phyloP scores from a whole-genome alignment of 2,113 vertebrate species.

The Oreochromis tanganicae region DNA sequence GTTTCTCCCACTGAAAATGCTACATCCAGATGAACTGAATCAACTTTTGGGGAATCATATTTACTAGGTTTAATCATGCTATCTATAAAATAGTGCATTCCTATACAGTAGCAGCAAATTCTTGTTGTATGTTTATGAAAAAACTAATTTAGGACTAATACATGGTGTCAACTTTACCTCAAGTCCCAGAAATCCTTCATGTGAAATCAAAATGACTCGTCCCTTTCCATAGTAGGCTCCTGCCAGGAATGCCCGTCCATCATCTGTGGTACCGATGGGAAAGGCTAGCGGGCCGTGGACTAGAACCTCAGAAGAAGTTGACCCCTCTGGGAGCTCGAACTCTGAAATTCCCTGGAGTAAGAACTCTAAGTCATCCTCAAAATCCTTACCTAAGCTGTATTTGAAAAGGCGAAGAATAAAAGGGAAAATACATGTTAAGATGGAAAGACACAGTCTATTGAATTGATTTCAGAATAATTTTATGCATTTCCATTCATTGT shows the following conservation, averaged over 20 bases:
- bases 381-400: constrained; percentile 64
- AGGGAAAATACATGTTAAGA: neutral
- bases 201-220: constrained; percentile 62
- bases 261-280: constrained; percentile 54
- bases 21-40: no score
- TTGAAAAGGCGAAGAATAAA: neutral
- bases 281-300: constrained; percentile 72
- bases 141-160: neutral
- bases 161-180: constrained; percentile 11
- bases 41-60: neutral
- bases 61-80: neutral
- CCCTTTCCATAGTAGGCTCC: constrained; percentile 74
- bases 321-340: constrained; percentile 45
- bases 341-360: constrained; percentile 64
- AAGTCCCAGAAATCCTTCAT: constrained; percentile 54
- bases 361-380: constrained; percentile 67
- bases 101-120: neutral
- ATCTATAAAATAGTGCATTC: fast-evolving
- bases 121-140: neutral
- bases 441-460: neutral
- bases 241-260: constrained; percentile 59
- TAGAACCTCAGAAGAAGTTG: constrained; percentile 60
- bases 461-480: no score
- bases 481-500: no score
- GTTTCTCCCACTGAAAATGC: no score